A percentile compares a stretch with the other conserved stretches of the same genome.
Conservation (phyloP, 1,140 invertebrate genomes). For the Euglossa dilemma region DNA sequence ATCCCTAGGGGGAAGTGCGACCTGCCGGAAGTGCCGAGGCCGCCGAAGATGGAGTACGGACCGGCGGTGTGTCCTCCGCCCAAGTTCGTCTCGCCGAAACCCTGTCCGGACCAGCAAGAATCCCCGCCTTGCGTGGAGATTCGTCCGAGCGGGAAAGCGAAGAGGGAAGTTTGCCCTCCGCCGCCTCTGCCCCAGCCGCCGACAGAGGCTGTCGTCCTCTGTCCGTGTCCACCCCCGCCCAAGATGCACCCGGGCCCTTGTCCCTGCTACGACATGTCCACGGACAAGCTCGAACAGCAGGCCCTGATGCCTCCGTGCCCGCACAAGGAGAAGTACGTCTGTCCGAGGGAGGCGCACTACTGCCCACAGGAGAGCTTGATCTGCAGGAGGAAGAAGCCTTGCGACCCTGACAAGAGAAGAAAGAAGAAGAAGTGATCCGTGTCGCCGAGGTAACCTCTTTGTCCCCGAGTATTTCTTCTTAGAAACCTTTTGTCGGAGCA, state of each 20-base stretch:
- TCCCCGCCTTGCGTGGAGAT: neutral
- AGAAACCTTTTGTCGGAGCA: no score
- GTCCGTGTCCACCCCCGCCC: slow-evolving; percentile 69
- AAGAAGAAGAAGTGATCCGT: slow-evolving; percentile 1
- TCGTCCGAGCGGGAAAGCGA: neutral
- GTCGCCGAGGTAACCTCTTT: neutral
- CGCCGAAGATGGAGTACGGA: slow-evolving; percentile 59
- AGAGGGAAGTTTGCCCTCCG: slow-evolving; percentile 37
- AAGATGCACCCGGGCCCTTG: slow-evolving; percentile 72
- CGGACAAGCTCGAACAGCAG: neutral
- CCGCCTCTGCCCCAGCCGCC: slow-evolving; percentile 71
- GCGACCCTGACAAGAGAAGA: neutral
- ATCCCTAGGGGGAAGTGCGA: slow-evolving; percentile 41
- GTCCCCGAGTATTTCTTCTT: no score
- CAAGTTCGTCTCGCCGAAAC: slow-evolving; percentile 51
- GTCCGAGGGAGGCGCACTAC: slow-evolving; percentile 27
- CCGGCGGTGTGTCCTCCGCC: slow-evolving; percentile 42
- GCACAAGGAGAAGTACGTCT: slow-evolving; percentile 55
- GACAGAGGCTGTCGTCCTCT: slow-evolving; percentile 54
- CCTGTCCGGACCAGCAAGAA: slow-evolving; percentile 41
- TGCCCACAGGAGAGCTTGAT: slow-evolving; percentile 28
- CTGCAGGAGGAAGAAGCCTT: slow-evolving; percentile 27
- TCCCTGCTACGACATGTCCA: slow-evolving; percentile 56
- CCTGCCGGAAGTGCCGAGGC: rapidly evolving
- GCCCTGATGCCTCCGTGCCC: slow-evolving; percentile 38